phyloP scores from a whole-genome alignment of 2,797 vertebrate genomes.

The Silurus lanzhouensis region DNA sequence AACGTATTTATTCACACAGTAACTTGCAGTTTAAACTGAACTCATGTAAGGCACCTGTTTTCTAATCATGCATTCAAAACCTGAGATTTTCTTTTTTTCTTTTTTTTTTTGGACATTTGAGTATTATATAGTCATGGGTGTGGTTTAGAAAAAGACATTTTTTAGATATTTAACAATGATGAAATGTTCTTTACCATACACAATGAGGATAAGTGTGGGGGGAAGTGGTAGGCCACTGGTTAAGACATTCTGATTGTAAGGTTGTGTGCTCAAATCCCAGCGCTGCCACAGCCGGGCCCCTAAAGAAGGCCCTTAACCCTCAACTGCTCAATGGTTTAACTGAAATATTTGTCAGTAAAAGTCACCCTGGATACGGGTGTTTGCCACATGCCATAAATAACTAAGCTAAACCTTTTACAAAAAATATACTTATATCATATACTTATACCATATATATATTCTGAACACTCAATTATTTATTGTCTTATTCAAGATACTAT shows the following conservation, averaged over 20 bases:
- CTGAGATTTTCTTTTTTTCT: not conserved
- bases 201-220: not conserved
- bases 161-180: not conserved
- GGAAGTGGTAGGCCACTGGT: too few relatives aligned
- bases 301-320: too few relatives aligned
- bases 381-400: too few relatives aligned
- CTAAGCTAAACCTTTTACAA: not conserved
- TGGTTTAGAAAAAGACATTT: not conserved
- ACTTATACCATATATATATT: not conserved
- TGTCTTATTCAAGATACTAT: not conserved
- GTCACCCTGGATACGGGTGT: too few relatives aligned
- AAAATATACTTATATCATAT: not conserved
- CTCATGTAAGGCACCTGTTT: not conserved
- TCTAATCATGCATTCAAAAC: constrained; percentile 1
- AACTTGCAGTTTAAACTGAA: not conserved
- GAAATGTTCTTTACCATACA: not conserved
- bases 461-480: not conserved
- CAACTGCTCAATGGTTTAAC: too few relatives aligned
- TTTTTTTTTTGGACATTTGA: constrained; percentile 2
- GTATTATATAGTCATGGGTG: not conserved
- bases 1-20: not conserved
- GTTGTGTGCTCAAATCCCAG: too few relatives aligned
- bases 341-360: too few relatives aligned
- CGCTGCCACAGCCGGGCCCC: too few relatives aligned
- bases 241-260: too few relatives aligned